A percentile compares a stretch with the other conserved stretches of the same genome.
phyloP scores from a whole-genome alignment of 2,113 vertebrate species.

The Neotragus pygmaeus region DNA sequence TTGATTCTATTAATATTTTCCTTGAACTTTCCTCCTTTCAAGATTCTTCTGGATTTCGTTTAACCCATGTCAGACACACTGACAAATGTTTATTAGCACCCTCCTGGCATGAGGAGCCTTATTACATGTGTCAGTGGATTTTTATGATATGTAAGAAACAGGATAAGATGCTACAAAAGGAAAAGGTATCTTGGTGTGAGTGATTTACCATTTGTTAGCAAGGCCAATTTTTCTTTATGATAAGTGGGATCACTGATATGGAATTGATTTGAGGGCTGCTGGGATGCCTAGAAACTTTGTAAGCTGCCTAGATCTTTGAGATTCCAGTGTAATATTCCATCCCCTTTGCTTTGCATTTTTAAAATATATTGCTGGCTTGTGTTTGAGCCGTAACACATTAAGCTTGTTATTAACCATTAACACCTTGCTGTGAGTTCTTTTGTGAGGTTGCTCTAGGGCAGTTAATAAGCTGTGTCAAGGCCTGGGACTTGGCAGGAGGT shows the following conservation, averaged over 20 bases:
- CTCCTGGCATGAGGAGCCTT: background rate
- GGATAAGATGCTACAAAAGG: background rate
- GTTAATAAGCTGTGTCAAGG: background rate
- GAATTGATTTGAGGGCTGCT: background rate
- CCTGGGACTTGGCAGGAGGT: background rate
- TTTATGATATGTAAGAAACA: background rate
- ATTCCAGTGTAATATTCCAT: background rate
- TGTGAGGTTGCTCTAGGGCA: background rate
- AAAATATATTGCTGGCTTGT: background rate
- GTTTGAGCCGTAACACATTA: background rate
- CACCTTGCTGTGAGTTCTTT: background rate
- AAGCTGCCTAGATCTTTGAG: background rate
- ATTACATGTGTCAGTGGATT: background rate
- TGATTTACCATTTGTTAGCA: background rate
- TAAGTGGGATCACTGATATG: background rate
- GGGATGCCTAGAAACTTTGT: background rate
- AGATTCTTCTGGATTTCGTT: background rate
- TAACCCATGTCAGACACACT: background rate
- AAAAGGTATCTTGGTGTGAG: background rate
- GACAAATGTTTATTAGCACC: background rate
- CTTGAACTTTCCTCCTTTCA: background rate
- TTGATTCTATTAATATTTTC: background rate
- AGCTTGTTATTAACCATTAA: slow-evolving; percentile 30
- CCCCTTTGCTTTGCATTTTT: background rate
- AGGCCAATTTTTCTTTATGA: background rate